phyloP scores from a whole-genome alignment of 2,113 vertebrate genomes.

The Solea solea region DNA sequence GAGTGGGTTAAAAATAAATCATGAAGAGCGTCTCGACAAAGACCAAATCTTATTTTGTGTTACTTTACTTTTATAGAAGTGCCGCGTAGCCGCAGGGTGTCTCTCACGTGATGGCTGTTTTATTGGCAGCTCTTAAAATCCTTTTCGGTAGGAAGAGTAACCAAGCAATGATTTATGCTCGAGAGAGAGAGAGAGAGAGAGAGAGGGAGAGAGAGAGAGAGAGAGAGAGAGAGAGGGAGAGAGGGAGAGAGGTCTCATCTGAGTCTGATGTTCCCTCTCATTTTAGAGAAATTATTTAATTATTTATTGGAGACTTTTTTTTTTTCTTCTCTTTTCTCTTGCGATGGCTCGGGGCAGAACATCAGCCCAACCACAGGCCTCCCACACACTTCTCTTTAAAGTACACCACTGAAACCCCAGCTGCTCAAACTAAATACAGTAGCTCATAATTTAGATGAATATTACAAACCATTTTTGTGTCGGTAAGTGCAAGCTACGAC shows the following conservation, averaged over 20 bases:
- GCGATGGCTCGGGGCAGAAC: not conserved
- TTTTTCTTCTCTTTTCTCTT: not conserved
- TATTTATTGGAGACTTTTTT: slow-evolving; percentile 2
- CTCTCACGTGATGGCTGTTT: slow-evolving; percentile 38
- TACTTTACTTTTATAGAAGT: slow-evolving; percentile 11
- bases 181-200: not conserved
- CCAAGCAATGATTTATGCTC: slow-evolving; percentile 20
- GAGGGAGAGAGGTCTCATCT: not conserved
- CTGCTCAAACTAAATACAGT: slow-evolving; percentile 26
- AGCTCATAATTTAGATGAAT: slow-evolving; percentile 32
- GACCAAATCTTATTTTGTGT: slow-evolving; percentile 17
- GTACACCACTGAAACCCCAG: slow-evolving; percentile 26
- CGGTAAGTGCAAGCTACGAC: not conserved
- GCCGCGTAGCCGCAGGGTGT: slow-evolving; percentile 14
- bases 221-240: too few relatives aligned
- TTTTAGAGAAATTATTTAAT: slow-evolving; percentile 13
- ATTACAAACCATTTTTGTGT: slow-evolving; percentile 13
- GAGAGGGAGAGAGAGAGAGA: too few relatives aligned
- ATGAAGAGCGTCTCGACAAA: slow-evolving; percentile 9
- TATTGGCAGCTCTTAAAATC: slow-evolving; percentile 18
- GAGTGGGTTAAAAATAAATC: not conserved
- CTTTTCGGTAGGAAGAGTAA: slow-evolving; percentile 23
- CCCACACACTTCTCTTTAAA: slow-evolving; percentile 39
- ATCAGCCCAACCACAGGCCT: slow-evolving; percentile 30
- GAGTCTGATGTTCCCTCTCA: not conserved